Evolutionary conservation across 2,888 invertebrate genomes (phyloP), one percentile per base, ranked within the genome.

Genomic region (Smittia aterrima): DNA sequence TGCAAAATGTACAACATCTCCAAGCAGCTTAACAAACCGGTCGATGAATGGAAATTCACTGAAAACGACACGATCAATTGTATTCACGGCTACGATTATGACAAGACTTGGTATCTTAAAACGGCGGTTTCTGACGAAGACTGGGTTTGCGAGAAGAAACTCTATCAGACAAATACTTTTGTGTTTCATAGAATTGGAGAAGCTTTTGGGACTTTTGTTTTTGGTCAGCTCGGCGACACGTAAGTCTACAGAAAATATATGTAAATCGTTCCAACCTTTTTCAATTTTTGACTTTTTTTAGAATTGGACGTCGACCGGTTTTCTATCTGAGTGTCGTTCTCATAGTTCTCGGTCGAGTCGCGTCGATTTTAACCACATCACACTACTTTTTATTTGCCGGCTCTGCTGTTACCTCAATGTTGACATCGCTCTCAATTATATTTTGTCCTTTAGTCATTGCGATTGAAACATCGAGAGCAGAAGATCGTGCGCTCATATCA

Each of bases 141-240:
- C 78, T 87, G 87, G 87, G 86, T 87, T 16, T 87, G 87, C 78
- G 83, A 84, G 40, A 83, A 84, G 77, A 83, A 84, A 76, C 80
- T 86, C 76, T 83, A 84, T 77, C 84, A 85, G 73, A 84, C 87
- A 75, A 86, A 87, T 80, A 82, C 85, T 41, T 84, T 87, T 77
- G 58, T 85, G 41, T 81, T 84, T 77, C 81, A 82, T 75, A 84
- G 85, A 77, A 80, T 85, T 73, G 85, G 86, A 38, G 86, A 86
- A 79, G 84, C 86, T 75, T 77, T 85, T 70, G 87, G 87, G 66
- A 85, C 86, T 40, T 83, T 87, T 77, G 79, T 86, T 76, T 85
- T 87, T 78, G 86, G 87, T 76, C 85, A 86, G 79, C 79, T 87
- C 77, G 86, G 86, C 74, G 87, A 87, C 79, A 83, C 81, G 87